Evolutionary conservation across 2,113 vertebrate species (phyloP).

Genomic region (Synchiropus splendidus): DNA sequence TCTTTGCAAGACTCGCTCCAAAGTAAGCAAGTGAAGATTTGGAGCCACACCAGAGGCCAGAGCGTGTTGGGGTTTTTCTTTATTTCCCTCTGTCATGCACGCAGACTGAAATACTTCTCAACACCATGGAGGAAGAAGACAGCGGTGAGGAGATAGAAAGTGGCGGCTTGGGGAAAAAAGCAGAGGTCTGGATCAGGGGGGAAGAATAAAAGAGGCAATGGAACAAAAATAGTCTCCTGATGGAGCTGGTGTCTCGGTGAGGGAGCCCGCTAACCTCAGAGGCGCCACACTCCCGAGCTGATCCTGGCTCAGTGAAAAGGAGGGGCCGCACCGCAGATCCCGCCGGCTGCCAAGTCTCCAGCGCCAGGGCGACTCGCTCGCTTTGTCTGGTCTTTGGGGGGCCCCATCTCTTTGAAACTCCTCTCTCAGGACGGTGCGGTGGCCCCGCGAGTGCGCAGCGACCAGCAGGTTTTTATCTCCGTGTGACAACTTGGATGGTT

Average conservation of each 20-base stretch:
- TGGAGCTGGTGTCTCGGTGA: slow-evolving; percentile 67
- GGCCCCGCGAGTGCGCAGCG: too few relatives aligned
- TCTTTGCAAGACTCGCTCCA: slow-evolving; percentile 44
- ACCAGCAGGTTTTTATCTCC: slow-evolving; percentile 7
- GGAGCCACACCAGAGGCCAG: slow-evolving; percentile 54
- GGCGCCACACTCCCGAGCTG: slow-evolving; percentile 68
- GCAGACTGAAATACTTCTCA: slow-evolving; percentile 40
- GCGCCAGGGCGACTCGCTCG: slow-evolving; percentile 29
- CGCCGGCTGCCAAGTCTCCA: slow-evolving; percentile 51
- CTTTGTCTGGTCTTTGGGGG: slow-evolving; percentile 38
- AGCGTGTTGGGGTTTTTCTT: slow-evolving; percentile 18
- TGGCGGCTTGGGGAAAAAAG: slow-evolving; percentile 21
- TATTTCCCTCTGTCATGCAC: slow-evolving; percentile 50
- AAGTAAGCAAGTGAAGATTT: slow-evolving; percentile 46
- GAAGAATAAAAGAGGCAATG: slow-evolving; percentile 36
- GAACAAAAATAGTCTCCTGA: slow-evolving; percentile 68
- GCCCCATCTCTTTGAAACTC: slow-evolving; percentile 19
- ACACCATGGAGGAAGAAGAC: slow-evolving; percentile 22
- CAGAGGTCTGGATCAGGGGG: slow-evolving; percentile 22
- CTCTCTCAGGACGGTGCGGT: too few relatives aligned
- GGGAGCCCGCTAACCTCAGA: slow-evolving; percentile 68
- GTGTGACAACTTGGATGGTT: slow-evolving; percentile 6
- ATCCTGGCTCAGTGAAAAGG: slow-evolving; percentile 54
- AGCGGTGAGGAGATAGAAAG: slow-evolving; percentile 22
- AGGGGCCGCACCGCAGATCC: slow-evolving; percentile 60